A percentile compares a stretch with the other conserved stretches of the same genome.
These are phyloP conservation scores for Coracias cyanogaster DNA, from an alignment of 2,797 vertebrate species.

Conservation along the genomic window DNA sequence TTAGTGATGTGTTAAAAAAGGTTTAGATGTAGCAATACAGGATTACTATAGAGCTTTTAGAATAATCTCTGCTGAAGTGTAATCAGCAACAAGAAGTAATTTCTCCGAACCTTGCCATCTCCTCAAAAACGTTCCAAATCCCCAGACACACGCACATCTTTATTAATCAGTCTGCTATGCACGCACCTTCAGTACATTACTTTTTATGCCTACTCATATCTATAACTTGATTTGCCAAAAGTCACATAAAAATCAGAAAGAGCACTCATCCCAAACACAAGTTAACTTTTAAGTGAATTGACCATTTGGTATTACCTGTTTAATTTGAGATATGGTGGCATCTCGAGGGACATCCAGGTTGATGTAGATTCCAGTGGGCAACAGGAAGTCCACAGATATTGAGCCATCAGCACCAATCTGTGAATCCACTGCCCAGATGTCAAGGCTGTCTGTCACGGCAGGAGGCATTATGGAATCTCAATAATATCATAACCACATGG, in stretches of 20 bases:
- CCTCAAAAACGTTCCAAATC: neutral
- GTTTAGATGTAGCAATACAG: neutral
- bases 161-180: neutral
- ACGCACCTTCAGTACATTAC: fast-evolving
- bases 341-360: slow-evolving; percentile 95
- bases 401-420: slow-evolving; percentile 89
- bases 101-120: neutral
- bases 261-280: neutral
- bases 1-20: neutral
- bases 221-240: neutral
- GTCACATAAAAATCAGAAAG: neutral
- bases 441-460: slow-evolving; percentile 96
- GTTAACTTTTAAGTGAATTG: neutral
- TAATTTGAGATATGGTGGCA: slow-evolving; percentile 95
- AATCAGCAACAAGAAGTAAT: neutral
- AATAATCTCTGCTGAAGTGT: neutral
- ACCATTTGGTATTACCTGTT: slow-evolving; percentile 85
- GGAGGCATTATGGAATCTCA: slow-evolving; percentile 93
- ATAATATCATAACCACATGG: slow-evolving; percentile 90
- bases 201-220: neutral
- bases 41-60: neutral
- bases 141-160: neutral
- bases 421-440: slow-evolving; percentile 95
- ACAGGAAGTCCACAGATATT: slow-evolving; percentile 93
- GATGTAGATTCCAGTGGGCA: slow-evolving; percentile 98